Percentiles rank a stretch among this genome's conserved stretches.
phyloP scores from a whole-genome alignment of 2,797 vertebrate species.

The Brachymystax lenok region DNA sequence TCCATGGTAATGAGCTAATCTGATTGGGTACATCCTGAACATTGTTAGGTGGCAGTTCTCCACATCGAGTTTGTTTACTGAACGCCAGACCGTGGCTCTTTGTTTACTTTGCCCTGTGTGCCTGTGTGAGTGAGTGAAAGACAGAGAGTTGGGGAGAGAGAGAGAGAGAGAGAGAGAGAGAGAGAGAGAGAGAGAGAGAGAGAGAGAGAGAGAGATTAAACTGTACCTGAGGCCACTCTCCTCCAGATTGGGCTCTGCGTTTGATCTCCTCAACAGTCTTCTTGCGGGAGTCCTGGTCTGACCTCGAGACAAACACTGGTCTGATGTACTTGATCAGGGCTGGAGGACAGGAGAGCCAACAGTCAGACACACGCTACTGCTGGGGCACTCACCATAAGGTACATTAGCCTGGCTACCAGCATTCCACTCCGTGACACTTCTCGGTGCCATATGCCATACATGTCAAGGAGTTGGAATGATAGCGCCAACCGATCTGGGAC shows the following conservation, averaged over 20 bases:
- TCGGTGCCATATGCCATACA: no score
- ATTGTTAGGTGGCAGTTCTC: no score
- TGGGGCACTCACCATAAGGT: neutral
- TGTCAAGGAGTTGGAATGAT: no score
- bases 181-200: neutral
- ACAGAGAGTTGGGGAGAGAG: no score
- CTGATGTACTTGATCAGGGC: conserved; percentile 95
- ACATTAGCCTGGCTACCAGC: no score
- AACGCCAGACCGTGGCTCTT: no score
- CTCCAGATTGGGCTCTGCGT: conserved; percentile 86
- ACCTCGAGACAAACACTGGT: conserved; percentile 94
- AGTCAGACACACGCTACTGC: neutral
- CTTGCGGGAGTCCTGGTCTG: conserved; percentile 93
- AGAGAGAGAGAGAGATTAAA: neutral
- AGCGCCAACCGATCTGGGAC: no score
- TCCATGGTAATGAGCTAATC: neutral
- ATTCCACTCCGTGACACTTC: no score
- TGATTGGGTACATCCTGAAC: neutral
- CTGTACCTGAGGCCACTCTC: conserved; percentile 93
- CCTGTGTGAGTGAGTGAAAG: no score
- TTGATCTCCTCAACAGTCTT: conserved; percentile 97
- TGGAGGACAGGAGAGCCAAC: conserved; percentile 51
- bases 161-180: no score
- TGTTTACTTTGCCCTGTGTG: no score
- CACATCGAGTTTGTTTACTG: no score